Base-by-base conservation (phyloP, 2,888 invertebrate species). In the Chaitophorus viminalis region DNA sequence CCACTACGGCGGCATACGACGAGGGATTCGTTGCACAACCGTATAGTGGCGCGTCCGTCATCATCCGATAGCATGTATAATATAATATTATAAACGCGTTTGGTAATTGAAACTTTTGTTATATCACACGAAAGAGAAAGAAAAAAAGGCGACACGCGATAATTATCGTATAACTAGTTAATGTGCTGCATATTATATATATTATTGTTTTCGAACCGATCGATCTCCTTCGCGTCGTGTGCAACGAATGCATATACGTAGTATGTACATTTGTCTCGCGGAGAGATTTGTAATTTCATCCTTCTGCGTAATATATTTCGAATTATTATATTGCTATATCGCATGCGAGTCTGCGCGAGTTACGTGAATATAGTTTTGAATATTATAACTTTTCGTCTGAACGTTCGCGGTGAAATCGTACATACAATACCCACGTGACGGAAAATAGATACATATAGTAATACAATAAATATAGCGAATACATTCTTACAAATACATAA, bases 11-110 rank as follows among this genome's bases (percentile, higher is more conserved):
- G 74, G 74, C 74, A 11, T 6, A 8, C 8, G 39, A 11, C 39
- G 60, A 83, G 74, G 60, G 83, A 65, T 79, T 36, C 33, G 36
- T 79, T 65, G 17, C 78, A 36, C n/a, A 79, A 65, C 65, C 36
- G 60, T 5, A n/a, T n/a, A n/a, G n/a, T n/a, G 76, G 31, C 29
- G 29, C 52, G 54, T 77, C 77, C 21, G 31, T 54, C 54, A 77
- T 54, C 54, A 14, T 54, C 31, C 54, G 52, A 52, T n/a, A n/a
- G n/a, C n/a, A n/a, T n/a, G 46, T 21, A 17, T 5, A 76, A 4
- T 29, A 25, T 60, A 60, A 39, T 39, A 25, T 39, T 39, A 39
- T 76, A 76, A 3, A 21, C 25, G 21, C 21, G 60, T 60, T 21
- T 46, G 14, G 5, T 60, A 60, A 60, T 60, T 60, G 60, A 60